Evolutionary conservation across 2,113 vertebrate species (phyloP).

Genomic region (Rhabdornis inornatus): DNA sequence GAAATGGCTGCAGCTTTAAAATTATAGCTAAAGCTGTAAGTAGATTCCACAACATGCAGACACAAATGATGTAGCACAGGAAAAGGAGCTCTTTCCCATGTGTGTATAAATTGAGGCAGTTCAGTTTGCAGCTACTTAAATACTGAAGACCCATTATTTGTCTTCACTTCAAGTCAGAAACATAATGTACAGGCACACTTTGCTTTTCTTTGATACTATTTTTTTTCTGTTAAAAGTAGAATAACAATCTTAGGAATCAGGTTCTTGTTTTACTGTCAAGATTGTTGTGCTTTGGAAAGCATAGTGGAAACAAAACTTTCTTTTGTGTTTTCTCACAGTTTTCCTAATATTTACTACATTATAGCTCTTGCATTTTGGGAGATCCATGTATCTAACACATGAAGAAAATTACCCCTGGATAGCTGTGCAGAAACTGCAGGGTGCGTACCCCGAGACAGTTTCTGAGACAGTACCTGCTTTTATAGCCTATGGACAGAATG

Average conservation of each 20-base stretch:
- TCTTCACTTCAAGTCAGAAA: conserved; percentile 21
- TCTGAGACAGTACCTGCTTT: not conserved
- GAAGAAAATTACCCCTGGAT: not conserved
- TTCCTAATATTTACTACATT: not conserved
- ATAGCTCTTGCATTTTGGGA: not conserved
- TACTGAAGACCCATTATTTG: not conserved
- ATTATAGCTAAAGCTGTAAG: not conserved
- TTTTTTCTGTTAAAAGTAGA: not conserved
- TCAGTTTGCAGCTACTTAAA: conserved; percentile 25
- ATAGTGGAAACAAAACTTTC: not conserved
- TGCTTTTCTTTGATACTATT: not conserved
- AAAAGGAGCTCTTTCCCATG: not conserved
- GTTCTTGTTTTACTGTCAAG: not conserved
- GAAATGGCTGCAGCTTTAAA: not conserved
- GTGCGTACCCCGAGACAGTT: not conserved
- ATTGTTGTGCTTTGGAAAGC: not conserved
- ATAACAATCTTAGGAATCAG: not conserved
- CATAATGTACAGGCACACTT: not conserved
- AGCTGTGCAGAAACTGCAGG: not conserved
- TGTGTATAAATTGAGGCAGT: not conserved
- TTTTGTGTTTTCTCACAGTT: not conserved
- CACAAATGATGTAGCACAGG: not conserved
- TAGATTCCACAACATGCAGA: not conserved
- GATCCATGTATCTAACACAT: not conserved
- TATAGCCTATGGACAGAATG: not conserved